These are phyloP conservation scores for Ips typographus DNA, from an alignment of 1,140 invertebrate genomes.

Conservation along the genomic window DNA sequence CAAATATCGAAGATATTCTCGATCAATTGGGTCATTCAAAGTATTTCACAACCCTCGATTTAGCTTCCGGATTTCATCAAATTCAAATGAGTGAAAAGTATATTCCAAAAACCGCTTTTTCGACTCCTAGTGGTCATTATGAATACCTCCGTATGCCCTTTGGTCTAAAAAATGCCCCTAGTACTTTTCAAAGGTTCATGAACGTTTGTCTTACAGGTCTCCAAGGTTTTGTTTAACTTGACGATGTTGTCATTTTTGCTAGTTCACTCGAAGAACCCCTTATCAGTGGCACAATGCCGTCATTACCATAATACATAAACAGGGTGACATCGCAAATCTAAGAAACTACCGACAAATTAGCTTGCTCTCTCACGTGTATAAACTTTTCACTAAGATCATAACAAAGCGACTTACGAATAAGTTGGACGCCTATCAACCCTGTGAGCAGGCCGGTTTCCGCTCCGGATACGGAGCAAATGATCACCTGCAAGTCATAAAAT, in stretches of 20 bases:
- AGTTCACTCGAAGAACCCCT: conserved; percentile 46
- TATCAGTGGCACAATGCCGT: too few relatives aligned
- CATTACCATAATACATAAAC: too few relatives aligned
- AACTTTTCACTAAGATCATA: too few relatives aligned
- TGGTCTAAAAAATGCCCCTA: conserved; percentile 48
- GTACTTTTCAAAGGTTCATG: conserved; percentile 49
- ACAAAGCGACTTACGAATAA: too few relatives aligned
- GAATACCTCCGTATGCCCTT: conserved; percentile 49
- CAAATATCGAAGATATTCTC: conserved; percentile 56
- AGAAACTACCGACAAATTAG: too few relatives aligned
- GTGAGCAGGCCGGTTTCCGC: too few relatives aligned
- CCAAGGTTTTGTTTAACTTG: conserved; percentile 49
- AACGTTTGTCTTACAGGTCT: conserved; percentile 48
- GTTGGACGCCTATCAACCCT: too few relatives aligned
- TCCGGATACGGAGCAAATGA: too few relatives aligned
- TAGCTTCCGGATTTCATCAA: conserved; percentile 57
- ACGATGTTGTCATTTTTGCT: conserved; percentile 52
- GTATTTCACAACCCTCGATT: conserved; percentile 56
- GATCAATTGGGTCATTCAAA: conserved; percentile 51
- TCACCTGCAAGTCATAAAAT: too few relatives aligned
- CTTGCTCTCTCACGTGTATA: too few relatives aligned
- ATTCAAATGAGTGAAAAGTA: conserved; percentile 49
- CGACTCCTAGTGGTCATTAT: conserved; percentile 44
- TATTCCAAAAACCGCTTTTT: conserved; percentile 55
- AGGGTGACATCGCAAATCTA: too few relatives aligned